phyloP scores from a whole-genome alignment of 2,888 invertebrate genomes.

The Gastracanthus pulcherrimus region DNA sequence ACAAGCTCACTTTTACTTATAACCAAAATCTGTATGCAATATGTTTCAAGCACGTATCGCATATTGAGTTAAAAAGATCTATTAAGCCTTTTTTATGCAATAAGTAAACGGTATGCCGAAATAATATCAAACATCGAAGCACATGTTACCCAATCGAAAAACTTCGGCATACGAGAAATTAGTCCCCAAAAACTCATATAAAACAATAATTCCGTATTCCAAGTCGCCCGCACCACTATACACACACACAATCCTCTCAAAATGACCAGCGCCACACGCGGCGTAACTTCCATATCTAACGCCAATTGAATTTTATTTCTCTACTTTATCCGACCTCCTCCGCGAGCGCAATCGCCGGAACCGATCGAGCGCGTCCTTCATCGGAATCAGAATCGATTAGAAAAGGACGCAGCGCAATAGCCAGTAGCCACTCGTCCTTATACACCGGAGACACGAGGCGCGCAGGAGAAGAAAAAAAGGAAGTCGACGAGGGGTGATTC shows the following conservation, averaged over 20 bases:
- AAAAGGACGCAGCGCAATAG: neutral
- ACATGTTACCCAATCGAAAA: neutral
- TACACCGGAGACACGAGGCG: neutral
- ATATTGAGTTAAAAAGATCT: too few species aligned
- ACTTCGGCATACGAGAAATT: conserved; percentile 9
- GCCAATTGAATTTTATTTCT: conserved; percentile 56
- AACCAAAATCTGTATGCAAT: too few species aligned
- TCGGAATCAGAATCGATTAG: conserved; percentile 49
- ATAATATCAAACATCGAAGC: neutral
- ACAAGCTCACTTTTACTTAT: too few species aligned
- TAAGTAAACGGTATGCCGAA: neutral
- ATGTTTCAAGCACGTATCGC: too few species aligned
- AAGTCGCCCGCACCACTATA: neutral
- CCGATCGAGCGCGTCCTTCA: conserved; percentile 39
- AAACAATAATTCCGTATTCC: conserved; percentile 16
- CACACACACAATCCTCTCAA: too few species aligned
- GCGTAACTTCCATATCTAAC: conserved; percentile 19
- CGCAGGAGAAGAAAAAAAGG: conserved; percentile 33
- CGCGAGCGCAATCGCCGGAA: conserved; percentile 37
- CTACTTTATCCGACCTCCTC: conserved; percentile 23
- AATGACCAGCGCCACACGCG: conserved; percentile 12
- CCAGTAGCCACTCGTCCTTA: neutral
- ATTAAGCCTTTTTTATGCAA: too few species aligned
- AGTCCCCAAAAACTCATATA: conserved; percentile 13
- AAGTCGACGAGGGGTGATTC: conserved; percentile 50